phyloP scores from a whole-genome alignment of 2,113 vertebrate species.

The Tympanuchus pallidicinctus region DNA sequence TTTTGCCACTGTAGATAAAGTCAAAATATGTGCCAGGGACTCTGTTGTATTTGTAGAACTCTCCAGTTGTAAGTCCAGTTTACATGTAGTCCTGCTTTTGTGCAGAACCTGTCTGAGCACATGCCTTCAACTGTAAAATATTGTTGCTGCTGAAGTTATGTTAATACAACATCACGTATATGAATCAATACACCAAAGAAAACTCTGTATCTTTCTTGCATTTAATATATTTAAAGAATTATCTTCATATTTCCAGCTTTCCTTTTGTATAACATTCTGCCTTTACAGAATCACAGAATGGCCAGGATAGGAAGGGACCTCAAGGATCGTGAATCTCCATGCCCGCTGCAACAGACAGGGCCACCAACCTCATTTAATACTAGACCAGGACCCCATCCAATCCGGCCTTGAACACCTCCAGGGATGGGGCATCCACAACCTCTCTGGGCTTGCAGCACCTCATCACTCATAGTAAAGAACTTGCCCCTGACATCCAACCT shows the following conservation, averaged over 20 bases:
- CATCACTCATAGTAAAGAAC: too few species aligned
- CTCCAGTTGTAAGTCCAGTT: conserved; percentile 57
- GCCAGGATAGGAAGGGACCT: too few species aligned
- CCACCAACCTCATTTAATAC: too few species aligned
- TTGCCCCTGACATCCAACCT: too few species aligned
- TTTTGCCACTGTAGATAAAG: conserved; percentile 62
- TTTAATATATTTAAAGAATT: conserved; percentile 69
- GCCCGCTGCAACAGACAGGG: too few species aligned
- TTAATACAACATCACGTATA: conserved; percentile 52
- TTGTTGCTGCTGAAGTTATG: conserved; percentile 14
- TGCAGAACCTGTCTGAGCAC: conserved; percentile 45
- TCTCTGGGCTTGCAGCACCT: too few species aligned
- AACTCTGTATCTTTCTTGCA: conserved; percentile 42
- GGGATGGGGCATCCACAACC: too few species aligned
- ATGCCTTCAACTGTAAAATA: conserved; percentile 62
- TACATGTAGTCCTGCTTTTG: conserved; percentile 54
- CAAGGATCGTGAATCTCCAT: too few species aligned
- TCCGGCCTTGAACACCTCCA: too few species aligned
- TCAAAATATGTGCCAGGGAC: background rate
- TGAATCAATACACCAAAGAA: conserved; percentile 51
- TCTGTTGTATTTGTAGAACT: conserved; percentile 34
- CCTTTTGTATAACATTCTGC: conserved; percentile 37
- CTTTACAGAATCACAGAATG: background rate
- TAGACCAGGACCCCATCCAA: too few species aligned
- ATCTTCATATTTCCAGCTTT: conserved; percentile 14